These are phyloP conservation scores for Subanguina moxae DNA, from an alignment of 1,140 invertebrate genomes.

Conservation along the genomic window DNA sequence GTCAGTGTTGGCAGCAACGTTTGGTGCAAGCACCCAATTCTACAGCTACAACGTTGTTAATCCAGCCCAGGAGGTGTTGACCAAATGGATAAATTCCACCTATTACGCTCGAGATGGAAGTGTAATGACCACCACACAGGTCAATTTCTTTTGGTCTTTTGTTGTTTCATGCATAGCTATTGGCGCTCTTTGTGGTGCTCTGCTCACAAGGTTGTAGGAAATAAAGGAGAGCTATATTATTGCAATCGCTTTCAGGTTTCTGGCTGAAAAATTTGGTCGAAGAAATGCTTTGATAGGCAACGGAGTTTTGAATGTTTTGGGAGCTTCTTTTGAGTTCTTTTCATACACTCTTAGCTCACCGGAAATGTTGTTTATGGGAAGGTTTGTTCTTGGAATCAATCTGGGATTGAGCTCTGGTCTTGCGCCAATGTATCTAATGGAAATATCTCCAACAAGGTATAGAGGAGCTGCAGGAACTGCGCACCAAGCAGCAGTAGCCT, in stretches of 20 bases:
- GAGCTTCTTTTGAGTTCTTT: conserved; percentile 45
- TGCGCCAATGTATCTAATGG: conserved; percentile 60
- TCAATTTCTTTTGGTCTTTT: conserved; percentile 60
- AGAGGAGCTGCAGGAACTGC: conserved; percentile 60
- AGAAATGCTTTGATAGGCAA: conserved; percentile 52
- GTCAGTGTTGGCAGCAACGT: conserved; percentile 29
- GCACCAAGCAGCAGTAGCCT: conserved; percentile 60
- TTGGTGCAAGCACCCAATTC: conserved; percentile 54
- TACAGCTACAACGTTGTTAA: conserved; percentile 56
- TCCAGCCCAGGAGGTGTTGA: conserved; percentile 48
- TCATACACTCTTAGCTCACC: conserved; percentile 47
- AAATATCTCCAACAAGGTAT: conserved; percentile 58
- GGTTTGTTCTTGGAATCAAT: conserved; percentile 49
- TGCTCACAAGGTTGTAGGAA: conserved; percentile 43
- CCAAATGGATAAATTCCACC: conserved; percentile 51
- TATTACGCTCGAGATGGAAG: conserved; percentile 34
- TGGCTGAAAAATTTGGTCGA: conserved; percentile 49
- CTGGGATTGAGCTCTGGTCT: conserved; percentile 61
- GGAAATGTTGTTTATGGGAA: conserved; percentile 38
- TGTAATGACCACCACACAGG: conserved; percentile 9
- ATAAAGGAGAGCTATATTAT: neutral
- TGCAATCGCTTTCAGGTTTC: conserved; percentile 10
- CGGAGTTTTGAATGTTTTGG: conserved; percentile 53
- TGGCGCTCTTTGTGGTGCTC: conserved; percentile 61
- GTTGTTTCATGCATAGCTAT: conserved; percentile 62